Evolutionary conservation across 2,888 invertebrate genomes (phyloP).

Genomic region (Lymantria monacha): DNA sequence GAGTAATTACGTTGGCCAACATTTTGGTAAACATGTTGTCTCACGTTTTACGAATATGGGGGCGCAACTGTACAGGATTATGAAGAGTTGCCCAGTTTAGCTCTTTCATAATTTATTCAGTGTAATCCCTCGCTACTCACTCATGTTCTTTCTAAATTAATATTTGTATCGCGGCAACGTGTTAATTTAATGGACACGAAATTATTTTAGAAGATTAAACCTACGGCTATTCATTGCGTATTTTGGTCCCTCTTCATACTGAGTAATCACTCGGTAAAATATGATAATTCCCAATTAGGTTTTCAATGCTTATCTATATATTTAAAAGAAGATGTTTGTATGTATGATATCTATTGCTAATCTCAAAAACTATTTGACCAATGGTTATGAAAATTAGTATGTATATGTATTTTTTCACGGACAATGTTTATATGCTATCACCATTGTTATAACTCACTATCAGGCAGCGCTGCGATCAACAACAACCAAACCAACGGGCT

Average conservation of each 20-base stretch:
- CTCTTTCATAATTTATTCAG: conserved; percentile 13
- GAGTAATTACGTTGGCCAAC: conserved; percentile 5
- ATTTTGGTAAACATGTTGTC: neutral
- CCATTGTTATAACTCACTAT: no score
- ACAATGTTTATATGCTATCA: no score
- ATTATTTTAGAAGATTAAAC: neutral
- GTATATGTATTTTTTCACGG: no score
- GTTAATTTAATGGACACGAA: conserved; percentile 2
- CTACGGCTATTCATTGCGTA: neutral
- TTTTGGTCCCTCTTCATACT: neutral
- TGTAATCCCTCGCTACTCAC: conserved; percentile 13
- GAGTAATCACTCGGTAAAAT: conserved; percentile 47
- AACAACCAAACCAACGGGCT: no score
- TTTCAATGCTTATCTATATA: no score
- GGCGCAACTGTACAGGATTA: conserved; percentile 6
- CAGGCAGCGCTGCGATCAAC: no score
- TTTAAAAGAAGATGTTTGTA: no score
- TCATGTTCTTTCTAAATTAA: conserved; percentile 4
- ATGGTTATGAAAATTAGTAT: no score
- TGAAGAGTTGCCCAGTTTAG: conserved; percentile 1
- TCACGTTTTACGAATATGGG: neutral
- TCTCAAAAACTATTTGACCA: no score
- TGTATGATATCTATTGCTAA: no score
- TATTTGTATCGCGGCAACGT: neutral
- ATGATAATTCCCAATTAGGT: conserved; percentile 36